Conservation (phyloP, 2,113 vertebrate species). For the Hassar affinis region DNA sequence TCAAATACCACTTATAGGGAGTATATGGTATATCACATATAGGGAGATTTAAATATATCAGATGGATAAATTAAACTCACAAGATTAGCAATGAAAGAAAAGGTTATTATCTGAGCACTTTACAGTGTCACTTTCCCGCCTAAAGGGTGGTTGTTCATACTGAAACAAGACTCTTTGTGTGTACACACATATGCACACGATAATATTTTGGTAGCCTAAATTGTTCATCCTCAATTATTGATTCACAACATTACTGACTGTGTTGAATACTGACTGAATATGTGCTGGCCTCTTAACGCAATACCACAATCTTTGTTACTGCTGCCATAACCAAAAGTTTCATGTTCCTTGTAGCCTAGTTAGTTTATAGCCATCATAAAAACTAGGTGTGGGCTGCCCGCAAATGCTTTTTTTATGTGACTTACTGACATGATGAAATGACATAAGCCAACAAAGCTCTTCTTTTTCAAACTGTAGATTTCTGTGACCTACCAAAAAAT, state of each 20-base stretch:
- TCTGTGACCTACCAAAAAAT: constrained; percentile 47
- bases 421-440: background rate
- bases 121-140: background rate
- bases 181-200: background rate
- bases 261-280: background rate
- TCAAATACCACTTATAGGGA: background rate
- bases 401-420: constrained; percentile 20
- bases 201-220: background rate
- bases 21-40: no score
- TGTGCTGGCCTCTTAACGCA: background rate
- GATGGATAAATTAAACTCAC: background rate
- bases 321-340: background rate
- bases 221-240: background rate
- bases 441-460: background rate
- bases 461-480: constrained; percentile 58
- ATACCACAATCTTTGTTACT: background rate
- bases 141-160: background rate
- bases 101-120: constrained; percentile 36
- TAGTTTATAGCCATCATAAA: constrained; percentile 70
- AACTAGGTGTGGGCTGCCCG: constrained; percentile 62
- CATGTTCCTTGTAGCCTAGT: constrained; percentile 12
- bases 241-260: background rate
- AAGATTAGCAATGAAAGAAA: constrained; percentile 17
- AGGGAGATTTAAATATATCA: background rate
- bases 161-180: background rate